Conservation (phyloP, 1,140 invertebrate genomes). For the Drosophila ercepeae region DNA sequence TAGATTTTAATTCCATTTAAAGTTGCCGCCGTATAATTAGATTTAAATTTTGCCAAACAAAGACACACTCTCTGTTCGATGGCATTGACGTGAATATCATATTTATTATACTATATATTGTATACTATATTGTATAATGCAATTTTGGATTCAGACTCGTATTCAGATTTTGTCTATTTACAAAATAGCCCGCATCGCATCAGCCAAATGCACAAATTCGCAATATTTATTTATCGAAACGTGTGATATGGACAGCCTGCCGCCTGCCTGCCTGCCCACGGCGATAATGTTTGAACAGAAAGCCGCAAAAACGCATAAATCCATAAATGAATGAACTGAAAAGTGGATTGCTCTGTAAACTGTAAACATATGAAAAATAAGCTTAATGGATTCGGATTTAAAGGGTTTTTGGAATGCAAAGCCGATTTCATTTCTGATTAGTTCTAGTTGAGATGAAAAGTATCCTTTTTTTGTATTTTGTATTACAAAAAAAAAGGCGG, state of each 20-base stretch:
- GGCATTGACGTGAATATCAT: not conserved
- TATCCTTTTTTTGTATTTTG: too few relatives aligned
- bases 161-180: slow-evolving; percentile 11
- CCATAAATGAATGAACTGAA: not conserved
- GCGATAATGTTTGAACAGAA: slow-evolving; percentile 21
- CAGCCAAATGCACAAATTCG: slow-evolving; percentile 17
- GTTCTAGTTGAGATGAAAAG: too few relatives aligned
- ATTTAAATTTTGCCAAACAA: slow-evolving; percentile 4
- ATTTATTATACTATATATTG: too few relatives aligned
- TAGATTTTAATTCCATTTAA: not conserved
- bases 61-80: not conserved
- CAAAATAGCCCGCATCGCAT: slow-evolving; percentile 4
- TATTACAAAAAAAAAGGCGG: not conserved
- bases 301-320: slow-evolving; percentile 9
- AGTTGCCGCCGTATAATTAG: not conserved
- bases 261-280: too few relatives aligned
- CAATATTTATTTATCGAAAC: slow-evolving; percentile 22
- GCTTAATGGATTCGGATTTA: too few relatives aligned
- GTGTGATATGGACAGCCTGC: slow-evolving; percentile 13
- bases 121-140: slow-evolving; percentile 35
- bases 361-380: too few relatives aligned
- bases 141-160: too few relatives aligned
- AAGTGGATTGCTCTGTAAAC: not conserved
- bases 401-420: too few relatives aligned
- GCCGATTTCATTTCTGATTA: too few relatives aligned